Base-by-base conservation (phyloP, 2,888 invertebrate species). In the Drosophila fulvimacula region DNA sequence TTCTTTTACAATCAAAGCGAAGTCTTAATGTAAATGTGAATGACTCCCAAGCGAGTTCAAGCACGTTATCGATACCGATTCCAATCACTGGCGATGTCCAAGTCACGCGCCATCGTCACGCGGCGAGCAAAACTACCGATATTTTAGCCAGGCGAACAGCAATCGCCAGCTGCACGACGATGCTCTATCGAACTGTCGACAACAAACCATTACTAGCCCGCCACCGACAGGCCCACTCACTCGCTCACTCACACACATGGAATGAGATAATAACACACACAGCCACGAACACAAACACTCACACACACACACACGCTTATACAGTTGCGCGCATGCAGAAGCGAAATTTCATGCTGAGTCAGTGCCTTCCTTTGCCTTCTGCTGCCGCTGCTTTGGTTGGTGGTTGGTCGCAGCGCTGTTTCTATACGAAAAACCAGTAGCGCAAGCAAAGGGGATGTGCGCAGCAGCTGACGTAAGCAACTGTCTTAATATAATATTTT, bases 121-220 rank as follows among this genome's bases (percentile, higher is more conserved):
- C 83, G 81, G 81, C 80, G 75, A 77, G 78, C 79, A 73, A 83
- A 88, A 88, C 92, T 92, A 92, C 92, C 92, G 92, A 92, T 92
- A 92, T 92, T 92, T 90, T 61, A 77, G 90, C 81, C 69, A 92
- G 92, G 92, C 71, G 58, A 70, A 49, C 91, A 91, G 75, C 53
- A 74, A 32, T n/a, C 41, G 1, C 1, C 6, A 76, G 73, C 13
- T 1, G 58, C 42, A 34, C 62, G 71, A 70, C 63, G 59, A 57
- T 69, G 74, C 69, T 69, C 58, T 74, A 78, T 79, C 76, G 75
- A 76, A 76, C 79, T 41, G 70, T 66, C 79, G 69, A 74, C 64
- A 77, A 38, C 74, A 76, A 73, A 68, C 75, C 63, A 55, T 15
- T 39, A 32, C 24, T 30, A 10, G 44, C 42, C 53, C 5, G 60